A percentile compares a stretch with the other conserved stretches of the same genome.
phyloP scores from a whole-genome alignment of 2,113 vertebrate species.

The Columbina picui region DNA sequence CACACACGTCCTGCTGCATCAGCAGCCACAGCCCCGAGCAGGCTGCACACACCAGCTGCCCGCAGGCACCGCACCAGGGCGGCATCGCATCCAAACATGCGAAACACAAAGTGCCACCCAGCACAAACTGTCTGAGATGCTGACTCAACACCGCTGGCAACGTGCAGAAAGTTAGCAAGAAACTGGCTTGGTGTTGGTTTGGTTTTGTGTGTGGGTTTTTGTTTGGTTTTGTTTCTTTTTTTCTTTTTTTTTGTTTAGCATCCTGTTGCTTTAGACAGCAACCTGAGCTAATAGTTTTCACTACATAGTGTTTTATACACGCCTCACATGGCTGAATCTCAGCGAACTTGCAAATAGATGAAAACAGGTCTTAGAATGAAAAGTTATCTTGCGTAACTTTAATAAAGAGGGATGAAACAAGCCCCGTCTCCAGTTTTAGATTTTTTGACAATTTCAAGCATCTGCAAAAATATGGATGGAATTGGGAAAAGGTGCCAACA shows the following conservation, averaged over 20 bases:
- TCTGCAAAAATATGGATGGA: background rate
- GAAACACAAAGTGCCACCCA: background rate
- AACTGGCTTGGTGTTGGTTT: background rate
- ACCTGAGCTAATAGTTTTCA: background rate
- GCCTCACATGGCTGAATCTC: background rate
- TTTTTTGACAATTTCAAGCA: background rate
- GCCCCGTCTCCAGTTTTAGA: background rate
- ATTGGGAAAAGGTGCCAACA: background rate
- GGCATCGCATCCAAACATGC: background rate
- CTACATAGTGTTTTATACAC: background rate
- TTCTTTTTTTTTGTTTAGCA: background rate
- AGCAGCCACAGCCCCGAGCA: background rate
- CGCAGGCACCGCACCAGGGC: background rate
- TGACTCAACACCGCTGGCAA: background rate
- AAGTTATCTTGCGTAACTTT: background rate
- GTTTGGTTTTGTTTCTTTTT: background rate
- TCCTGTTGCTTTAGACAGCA: background rate
- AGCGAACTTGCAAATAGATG: background rate
- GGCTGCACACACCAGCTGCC: background rate
- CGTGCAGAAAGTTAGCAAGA: background rate
- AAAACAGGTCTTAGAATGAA: background rate
- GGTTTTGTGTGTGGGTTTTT: no score
- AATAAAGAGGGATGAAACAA: background rate
- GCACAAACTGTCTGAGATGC: background rate
- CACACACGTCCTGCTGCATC: rapidly evolving